Evolutionary conservation across 2,113 vertebrate genomes (phyloP).

Genomic region (Orcinus orca): DNA sequence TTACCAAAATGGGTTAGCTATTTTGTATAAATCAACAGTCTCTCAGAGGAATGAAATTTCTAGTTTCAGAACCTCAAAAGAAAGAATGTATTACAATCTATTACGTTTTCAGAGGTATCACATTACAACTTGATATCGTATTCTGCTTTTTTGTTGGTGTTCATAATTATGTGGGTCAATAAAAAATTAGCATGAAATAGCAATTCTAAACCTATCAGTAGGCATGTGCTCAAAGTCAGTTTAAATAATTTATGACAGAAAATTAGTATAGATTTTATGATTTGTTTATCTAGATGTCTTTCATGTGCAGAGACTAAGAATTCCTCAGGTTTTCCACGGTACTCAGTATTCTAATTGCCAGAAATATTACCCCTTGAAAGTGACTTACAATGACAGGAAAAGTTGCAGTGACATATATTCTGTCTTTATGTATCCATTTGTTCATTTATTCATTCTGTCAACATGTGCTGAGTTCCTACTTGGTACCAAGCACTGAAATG

Average conservation of each 20-base stretch:
- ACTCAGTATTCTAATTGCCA: constrained; percentile 14
- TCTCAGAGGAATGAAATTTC: neutral
- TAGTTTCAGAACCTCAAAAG: neutral
- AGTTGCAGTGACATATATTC: neutral
- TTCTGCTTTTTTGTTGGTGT: neutral
- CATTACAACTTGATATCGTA: neutral
- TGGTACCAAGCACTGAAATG: neutral
- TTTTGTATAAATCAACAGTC: constrained; percentile 11
- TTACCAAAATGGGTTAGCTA: neutral
- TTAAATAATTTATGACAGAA: constrained; percentile 66
- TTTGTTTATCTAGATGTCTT: constrained; percentile 40
- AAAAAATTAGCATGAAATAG: constrained; percentile 63
- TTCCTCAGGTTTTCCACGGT: neutral
- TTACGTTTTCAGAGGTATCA: constrained; percentile 3
- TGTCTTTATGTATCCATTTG: neutral
- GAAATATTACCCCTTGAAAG: neutral
- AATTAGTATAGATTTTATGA: constrained; percentile 67
- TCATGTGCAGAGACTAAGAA: neutral
- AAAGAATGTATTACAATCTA: neutral
- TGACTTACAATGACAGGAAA: neutral
- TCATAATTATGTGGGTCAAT: constrained; percentile 36
- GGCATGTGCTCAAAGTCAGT: constrained; percentile 53
- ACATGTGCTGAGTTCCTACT: neutral
- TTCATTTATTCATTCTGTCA: constrained; percentile 13
- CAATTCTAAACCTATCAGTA: constrained; percentile 49